A percentile compares a stretch with the other conserved stretches of the same genome.
Evolutionary conservation across 2,113 vertebrate genomes (phyloP).

Genomic region (Gracilinanus agilis): DNA sequence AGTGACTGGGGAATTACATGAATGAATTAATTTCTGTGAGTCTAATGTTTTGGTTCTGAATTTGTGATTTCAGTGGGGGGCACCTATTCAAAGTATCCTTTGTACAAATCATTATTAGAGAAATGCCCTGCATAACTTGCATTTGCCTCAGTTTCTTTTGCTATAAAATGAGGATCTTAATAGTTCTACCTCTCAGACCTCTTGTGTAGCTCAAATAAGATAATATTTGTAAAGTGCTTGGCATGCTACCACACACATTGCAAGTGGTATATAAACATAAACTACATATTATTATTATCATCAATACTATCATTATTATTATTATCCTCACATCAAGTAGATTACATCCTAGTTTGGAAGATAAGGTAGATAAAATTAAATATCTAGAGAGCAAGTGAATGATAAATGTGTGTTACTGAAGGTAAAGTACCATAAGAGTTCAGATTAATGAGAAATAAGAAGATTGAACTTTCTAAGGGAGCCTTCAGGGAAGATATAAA

Average conservation of each 20-base stretch:
- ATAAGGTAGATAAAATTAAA: not conserved
- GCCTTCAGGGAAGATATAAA: not conserved
- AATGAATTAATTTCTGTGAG: too few species aligned
- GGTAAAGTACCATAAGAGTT: not conserved
- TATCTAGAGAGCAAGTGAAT: not conserved
- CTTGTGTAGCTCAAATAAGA: not conserved
- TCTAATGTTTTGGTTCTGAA: too few species aligned
- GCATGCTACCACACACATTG: not conserved
- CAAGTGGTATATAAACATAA: not conserved
- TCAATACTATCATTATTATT: not conserved
- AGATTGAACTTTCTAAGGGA: not conserved
- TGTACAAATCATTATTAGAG: not conserved
- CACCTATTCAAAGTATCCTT: too few species aligned
- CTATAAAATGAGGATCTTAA: not conserved
- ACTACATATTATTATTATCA: not conserved
- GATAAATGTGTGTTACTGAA: not conserved
- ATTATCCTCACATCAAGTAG: not conserved
- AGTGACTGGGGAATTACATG: too few species aligned
- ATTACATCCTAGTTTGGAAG: not conserved
- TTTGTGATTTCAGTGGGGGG: too few species aligned
- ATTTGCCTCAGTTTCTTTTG: not conserved
- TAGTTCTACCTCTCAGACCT: not conserved
- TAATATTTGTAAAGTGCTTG: not conserved
- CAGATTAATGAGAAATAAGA: not conserved
- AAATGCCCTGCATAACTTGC: not conserved